These are phyloP conservation scores for Drosophila nikananu DNA, from an alignment of 1,140 invertebrate genomes.

Conservation along the genomic window DNA sequence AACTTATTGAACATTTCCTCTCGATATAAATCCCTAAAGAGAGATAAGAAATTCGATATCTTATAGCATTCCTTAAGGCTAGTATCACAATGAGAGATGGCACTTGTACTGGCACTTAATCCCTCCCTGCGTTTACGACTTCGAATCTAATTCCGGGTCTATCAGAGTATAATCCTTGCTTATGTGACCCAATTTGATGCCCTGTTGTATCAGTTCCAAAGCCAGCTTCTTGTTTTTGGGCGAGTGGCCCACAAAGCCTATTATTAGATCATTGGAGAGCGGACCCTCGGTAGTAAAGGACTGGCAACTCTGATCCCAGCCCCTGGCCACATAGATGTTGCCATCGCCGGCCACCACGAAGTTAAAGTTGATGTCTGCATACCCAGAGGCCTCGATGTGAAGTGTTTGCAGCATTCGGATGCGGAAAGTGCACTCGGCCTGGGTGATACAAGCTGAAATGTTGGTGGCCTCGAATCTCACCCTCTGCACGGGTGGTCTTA, in stretches of 20 bases:
- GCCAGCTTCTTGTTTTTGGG: constrained; percentile 40
- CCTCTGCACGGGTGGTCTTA: constrained; percentile 85
- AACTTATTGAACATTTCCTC: too few relatives aligned
- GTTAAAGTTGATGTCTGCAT: constrained; percentile 90
- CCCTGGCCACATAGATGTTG: constrained; percentile 89
- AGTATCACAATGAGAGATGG: constrained; percentile 41
- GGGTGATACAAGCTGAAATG: constrained; percentile 39
- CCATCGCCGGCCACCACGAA: constrained; percentile 92
- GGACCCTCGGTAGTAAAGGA: background rate
- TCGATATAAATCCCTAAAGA: background rate
- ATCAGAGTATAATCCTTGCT: constrained; percentile 87
- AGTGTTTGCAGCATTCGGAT: constrained; percentile 87
- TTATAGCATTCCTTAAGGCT: constrained; percentile 6
- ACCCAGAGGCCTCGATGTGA: constrained; percentile 86
- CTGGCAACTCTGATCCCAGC: constrained; percentile 87
- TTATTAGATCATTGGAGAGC: constrained; percentile 28
- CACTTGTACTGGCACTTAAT: constrained; percentile 1
- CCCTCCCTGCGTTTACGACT: constrained; percentile 14
- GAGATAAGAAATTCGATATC: background rate
- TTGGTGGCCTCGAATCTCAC: constrained; percentile 75
- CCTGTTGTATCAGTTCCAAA: constrained; percentile 85
- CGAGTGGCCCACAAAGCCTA: constrained; percentile 57
- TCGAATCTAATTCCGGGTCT: constrained; percentile 75
- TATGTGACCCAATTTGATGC: constrained; percentile 87
- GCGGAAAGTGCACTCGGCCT: constrained; percentile 55